Base-by-base conservation (phyloP, 2,888 invertebrate species). In the Meliscaeva auricollis region DNA sequence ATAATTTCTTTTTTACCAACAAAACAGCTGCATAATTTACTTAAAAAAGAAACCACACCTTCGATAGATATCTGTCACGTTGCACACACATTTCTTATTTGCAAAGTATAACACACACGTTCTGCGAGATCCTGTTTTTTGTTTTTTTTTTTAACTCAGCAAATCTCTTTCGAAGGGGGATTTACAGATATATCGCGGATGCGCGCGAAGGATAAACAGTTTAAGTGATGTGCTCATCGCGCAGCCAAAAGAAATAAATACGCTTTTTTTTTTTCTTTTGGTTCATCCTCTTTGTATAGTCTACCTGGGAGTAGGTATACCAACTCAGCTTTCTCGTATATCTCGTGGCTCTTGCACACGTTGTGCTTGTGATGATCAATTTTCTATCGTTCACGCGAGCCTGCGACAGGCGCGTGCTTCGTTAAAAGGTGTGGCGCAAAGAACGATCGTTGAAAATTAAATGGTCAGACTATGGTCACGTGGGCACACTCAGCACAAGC, bases 401-500 rank as follows among this genome's bases (percentile, higher is more conserved):
- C 81, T 85, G 81, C 85, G 85, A 81, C 85, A 85, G 81, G 81
- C 85, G 85, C 85, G 85, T 85, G 85, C 85, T 85, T 73, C 73
- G 56, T 81, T 81, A 66, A 79, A 50, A 85, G 76, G 81, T 75
- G 85, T 85, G 85, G 72, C 73, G 81, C 54, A 52, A 85, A 85
- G 81, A 81, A 85, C 73, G 81, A 85, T 85, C 81, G 81, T 77
- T 77, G 76, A 70, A 66, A 85, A 85, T 85, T 85, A 85, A 85
- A 85, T 81, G 85, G 85, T 85, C 85, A 85, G 76, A 77, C 81
- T 77, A 76, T 85, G 85, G 85, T 85, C 85, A 85, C 85, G 85
- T 85, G 85, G 85, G 85, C 85, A 85, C 81, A 85, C 85, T 81
- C 85, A 85, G 66, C 80, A 22, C 46, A 58, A 79, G 85, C 85